Percentiles rank a stretch among this genome's conserved stretches.
These are phyloP conservation scores for Hystrix brachyura DNA, from an alignment of 2,113 vertebrate genomes.

Conservation along the genomic window DNA sequence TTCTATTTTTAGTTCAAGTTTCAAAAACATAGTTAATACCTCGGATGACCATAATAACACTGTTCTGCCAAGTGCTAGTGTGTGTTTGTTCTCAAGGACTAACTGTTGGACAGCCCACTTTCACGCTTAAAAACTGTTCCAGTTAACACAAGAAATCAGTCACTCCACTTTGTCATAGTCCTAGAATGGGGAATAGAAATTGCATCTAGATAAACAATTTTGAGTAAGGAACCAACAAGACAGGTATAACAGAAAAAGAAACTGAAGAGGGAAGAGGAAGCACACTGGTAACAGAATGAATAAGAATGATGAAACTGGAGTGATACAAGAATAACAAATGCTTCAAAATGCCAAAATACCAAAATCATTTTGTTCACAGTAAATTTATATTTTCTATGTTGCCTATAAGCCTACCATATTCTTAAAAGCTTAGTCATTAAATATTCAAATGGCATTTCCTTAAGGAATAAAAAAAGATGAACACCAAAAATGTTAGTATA, in stretches of 20 bases:
- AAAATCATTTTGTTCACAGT: slow-evolving; percentile 17
- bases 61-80: not conserved
- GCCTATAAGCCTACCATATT: slow-evolving; percentile 7
- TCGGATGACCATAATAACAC: not conserved
- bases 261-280: not conserved
- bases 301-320: not conserved
- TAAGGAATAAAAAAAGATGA: slow-evolving; percentile 45
- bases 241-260: not conserved
- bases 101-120: not conserved
- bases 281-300: not conserved
- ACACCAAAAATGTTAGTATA: slow-evolving; percentile 24
- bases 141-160: slow-evolving; percentile 26
- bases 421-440: slow-evolving; percentile 62
- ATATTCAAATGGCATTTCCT: slow-evolving; percentile 51
- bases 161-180: not conserved
- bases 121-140: not conserved
- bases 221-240: not conserved
- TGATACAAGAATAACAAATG: slow-evolving; percentile 4
- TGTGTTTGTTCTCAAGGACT: not conserved
- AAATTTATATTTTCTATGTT: slow-evolving; percentile 6
- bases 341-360: slow-evolving; percentile 7
- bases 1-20: slow-evolving; percentile 31
- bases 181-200: not conserved
- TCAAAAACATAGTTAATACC: not conserved
- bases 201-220: slow-evolving; percentile 24